Evolutionary conservation across 2,113 vertebrate species (phyloP), one percentile per base, ranked within the genome.

Genomic region (Fukomys damarensis): DNA sequence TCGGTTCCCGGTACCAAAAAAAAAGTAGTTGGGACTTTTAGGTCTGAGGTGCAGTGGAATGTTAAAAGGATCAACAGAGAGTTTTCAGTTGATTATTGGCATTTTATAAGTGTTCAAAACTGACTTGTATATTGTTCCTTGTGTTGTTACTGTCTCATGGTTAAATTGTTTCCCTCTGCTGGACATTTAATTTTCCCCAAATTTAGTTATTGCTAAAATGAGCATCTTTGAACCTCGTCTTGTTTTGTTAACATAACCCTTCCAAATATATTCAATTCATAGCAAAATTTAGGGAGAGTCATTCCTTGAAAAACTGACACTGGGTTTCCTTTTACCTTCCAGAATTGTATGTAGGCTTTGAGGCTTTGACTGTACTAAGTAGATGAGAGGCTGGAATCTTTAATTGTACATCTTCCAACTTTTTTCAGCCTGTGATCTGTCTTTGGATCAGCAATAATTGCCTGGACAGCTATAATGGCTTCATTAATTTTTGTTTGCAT

Each of bases 401-500:
- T 6, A 11, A 63, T 61, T 90, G 72, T 89, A 99, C 98, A 99
- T 99, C 99, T 99, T 96, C 99, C 99, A 5, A 99, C 99, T 97
- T 99, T 99, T 30, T 99, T 99, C 96, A 99, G 99, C 97, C 99
- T 99, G 99, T 99, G 98, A 97, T 99, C 99, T 46, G 99, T 99
- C 98, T 99, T 99, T 97, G 99, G 99, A 98, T 99, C 99, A 43
- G 99, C 99, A 22, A 99, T 99, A 97, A 99, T 99, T 74, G 99
- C 99, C 98, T 99, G 99, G 11, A 99, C 99, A 0, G 99, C 99
- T 41, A 99, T 99, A 6, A 99, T 99, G 82, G 99, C 99, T 82
- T 99, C 99, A 49, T 99, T 99, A 97, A 99, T 99, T 97, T 99
- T 99, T 5, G 99, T 99, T 91, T 99, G 99, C 89, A 98, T 98